Evolutionary conservation across 2,888 invertebrate species (phyloP), one percentile per base, ranked within the genome.

Genomic region (Dasysyrphus albostriatus): DNA sequence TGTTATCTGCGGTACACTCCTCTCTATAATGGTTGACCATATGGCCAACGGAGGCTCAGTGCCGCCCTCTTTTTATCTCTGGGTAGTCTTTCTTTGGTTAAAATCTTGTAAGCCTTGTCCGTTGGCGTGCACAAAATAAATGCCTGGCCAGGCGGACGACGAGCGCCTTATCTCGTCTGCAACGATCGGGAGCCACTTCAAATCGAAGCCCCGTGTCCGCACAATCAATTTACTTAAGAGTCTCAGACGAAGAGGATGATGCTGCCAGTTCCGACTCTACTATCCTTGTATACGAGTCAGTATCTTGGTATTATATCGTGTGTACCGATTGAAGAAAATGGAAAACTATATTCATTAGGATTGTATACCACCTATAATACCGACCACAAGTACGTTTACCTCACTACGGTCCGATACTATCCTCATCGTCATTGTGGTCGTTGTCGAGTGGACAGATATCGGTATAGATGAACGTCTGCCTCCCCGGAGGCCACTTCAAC

Each of bases 321-420:
- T 61, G 44, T 51, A 69, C 61, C 67, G 84, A 76, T 47, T 72
- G 72, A 79, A 65, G 83, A 72, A 83, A 87, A 79, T 83, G 79
- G 83, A 75, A 87, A 83, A 79, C 87, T 79, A 83, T 87, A 83
- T 79, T 83, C 83, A 87, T 87, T 87, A 87, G 79, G 79, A 87
- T 79, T 78, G 78, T 58, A 65, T 59, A 59, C n/a, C 8, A 59
- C n/a, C 8, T 58, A 37, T 61, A 10, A 14, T 29, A 32, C 63
- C 54, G 54, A 61, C 80, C 74, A 34, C 81, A 84, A 84, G 70
- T 32, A 80, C 59, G 76, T 12, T 39, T 67, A 56, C 24, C 37
- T 39, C n/a, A 29, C 39, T 39, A 39, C 39, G 39, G 8, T 39
- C 10, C 7, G 54, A 29, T 54, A 14, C 39, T 39, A 59, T 59